Conservation (phyloP, 2,797 vertebrate genomes). For the Argyrosomus regius region DNA sequence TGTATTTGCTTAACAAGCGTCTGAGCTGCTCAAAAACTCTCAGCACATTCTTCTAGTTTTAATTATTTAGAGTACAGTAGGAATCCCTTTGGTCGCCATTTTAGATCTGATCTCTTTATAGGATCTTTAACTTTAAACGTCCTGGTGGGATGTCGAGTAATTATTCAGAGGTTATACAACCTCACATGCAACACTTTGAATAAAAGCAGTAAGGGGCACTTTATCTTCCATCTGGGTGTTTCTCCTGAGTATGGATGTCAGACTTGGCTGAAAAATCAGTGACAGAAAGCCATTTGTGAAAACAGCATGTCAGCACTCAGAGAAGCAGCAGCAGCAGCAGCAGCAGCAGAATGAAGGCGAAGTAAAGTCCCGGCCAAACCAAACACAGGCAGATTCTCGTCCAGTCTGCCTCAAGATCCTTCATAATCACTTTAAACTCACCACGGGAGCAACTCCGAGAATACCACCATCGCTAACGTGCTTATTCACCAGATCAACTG, state of each 20-base stretch:
- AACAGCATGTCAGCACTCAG: constrained; percentile 38
- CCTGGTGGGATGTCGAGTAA: neutral
- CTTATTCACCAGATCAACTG: constrained; percentile 43
- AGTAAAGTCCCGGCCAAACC: constrained; percentile 19
- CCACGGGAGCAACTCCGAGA: constrained; percentile 48
- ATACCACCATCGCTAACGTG: constrained; percentile 53
- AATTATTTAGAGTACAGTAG: constrained; percentile 9
- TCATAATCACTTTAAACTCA: constrained; percentile 58
- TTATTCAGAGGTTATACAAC: constrained; percentile 30
- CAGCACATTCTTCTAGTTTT: neutral
- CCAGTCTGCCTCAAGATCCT: constrained; percentile 32
- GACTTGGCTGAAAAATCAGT: constrained; percentile 15
- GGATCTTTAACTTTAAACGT: neutral
- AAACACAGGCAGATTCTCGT: constrained; percentile 41
- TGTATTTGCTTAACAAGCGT: neutral
- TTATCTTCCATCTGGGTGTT: neutral
- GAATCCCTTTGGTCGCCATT: neutral
- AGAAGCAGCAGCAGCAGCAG: neutral
- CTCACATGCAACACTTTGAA: neutral
- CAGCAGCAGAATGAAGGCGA: constrained; percentile 6
- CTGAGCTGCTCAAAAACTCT: neutral
- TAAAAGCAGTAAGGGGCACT: neutral
- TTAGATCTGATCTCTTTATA: constrained; percentile 15
- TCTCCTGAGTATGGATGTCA: neutral
- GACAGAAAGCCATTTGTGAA: constrained; percentile 37